phyloP scores from a whole-genome alignment of 2,113 vertebrate genomes.

The Psephotus haematonotus region DNA sequence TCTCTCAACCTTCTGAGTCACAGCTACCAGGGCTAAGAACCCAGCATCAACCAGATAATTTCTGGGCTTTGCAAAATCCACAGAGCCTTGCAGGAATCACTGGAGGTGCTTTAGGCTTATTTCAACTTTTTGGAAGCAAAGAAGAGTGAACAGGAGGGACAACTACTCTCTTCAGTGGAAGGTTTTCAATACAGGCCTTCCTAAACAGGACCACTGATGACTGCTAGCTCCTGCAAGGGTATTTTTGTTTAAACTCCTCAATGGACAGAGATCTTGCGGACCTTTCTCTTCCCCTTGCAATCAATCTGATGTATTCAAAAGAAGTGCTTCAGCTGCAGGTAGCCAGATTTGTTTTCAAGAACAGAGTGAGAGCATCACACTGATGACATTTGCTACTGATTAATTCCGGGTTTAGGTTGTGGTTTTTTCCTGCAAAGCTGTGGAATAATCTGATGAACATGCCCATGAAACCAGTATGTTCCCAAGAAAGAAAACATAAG shows the following conservation, averaged over 20 bases:
- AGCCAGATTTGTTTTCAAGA: background rate
- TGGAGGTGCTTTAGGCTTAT: background rate
- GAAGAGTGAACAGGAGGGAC: background rate
- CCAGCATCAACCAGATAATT: background rate
- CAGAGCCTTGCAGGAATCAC: background rate
- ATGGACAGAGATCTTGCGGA: background rate
- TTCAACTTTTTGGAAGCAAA: background rate
- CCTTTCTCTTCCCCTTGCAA: background rate
- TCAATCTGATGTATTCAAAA: background rate
- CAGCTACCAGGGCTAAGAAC: background rate
- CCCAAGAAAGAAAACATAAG: background rate
- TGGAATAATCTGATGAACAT: background rate
- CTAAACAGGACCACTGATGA: background rate
- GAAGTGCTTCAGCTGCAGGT: background rate
- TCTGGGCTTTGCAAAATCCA: background rate
- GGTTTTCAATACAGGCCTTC: background rate
- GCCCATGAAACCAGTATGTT: background rate
- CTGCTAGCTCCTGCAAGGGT: background rate
- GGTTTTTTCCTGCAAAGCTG: background rate
- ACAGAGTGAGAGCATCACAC: background rate
- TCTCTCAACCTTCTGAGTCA: background rate
- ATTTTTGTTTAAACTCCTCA: background rate
- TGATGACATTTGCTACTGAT: background rate
- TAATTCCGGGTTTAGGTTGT: background rate
- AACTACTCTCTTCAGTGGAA: background rate